Evolutionary conservation across 2,113 vertebrate species (phyloP).

Genomic region (Sphaerodactylus townsendi): DNA sequence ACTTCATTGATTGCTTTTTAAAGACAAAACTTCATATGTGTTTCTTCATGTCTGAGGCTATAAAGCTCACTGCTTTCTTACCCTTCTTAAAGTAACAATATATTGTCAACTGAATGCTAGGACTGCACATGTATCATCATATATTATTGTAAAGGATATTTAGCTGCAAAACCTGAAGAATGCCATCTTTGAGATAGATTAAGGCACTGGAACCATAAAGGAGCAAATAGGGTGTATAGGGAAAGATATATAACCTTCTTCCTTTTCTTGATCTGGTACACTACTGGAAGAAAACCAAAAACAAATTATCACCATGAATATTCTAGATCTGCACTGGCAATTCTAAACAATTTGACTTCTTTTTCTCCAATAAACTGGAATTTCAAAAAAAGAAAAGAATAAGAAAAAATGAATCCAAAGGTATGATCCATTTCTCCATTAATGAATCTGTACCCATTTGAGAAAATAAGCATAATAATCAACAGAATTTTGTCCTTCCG

Average conservation of each 20-base stretch:
- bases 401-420: background rate
- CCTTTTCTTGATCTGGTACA: background rate
- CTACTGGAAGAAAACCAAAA: background rate
- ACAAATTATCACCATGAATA: background rate
- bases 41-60: background rate
- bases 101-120: background rate
- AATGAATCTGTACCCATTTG: background rate
- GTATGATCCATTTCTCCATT: background rate
- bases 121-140: background rate
- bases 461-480: background rate
- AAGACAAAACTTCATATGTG: background rate
- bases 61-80: background rate
- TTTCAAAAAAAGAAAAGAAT: background rate
- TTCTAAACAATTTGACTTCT: background rate
- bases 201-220: background rate
- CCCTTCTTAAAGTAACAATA: background rate
- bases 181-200: background rate
- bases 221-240: background rate
- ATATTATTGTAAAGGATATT: background rate
- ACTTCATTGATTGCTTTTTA: background rate
- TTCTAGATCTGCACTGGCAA: background rate
- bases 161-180: background rate
- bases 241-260: background rate
- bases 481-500: background rate
- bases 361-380: background rate